Base-by-base conservation (phyloP, 2,797 vertebrate species). In the Xenops minutus region DNA sequence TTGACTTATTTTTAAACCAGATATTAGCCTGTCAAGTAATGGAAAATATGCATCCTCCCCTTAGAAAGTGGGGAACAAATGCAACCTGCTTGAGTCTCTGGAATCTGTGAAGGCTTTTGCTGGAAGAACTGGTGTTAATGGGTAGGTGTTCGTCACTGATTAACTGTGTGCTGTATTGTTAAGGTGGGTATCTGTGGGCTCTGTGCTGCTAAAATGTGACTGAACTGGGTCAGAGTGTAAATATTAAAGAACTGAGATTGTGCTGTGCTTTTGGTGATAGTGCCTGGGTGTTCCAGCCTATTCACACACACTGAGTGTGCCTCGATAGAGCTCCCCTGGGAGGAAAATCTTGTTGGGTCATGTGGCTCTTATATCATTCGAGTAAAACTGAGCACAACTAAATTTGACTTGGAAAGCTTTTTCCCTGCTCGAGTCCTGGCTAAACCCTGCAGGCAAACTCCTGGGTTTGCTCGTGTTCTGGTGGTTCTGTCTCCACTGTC, bases 191-290 rank as follows among this genome's bases (percentile, higher is more conserved):
- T 66, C 46, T 0, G 1, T 58, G 78, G 88, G 59, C 78, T 74
- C 64, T 32, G 36, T 2, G 0, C 71, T 89, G 92, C 88, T 85
- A 73, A 74, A 83, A 74, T 19, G 72, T 66, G 82, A 62, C 71
- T 79, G 61, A 88, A 39, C 56, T 63, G 82, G 78, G 72, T 74
- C 88, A 93, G 72, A 91, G 85, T 39, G 82, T 83, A 85, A 93
- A 85, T 85, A 88, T 36, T 63, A 52, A 69, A 88, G 61, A 55
- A 21, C 4, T 0, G 36, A 85, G 89, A 41, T 69, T 82, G 72
- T 87, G 51, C 64, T 0, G 2, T 73, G 13, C 63, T 95, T 83
- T 30, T 0, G 3, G 74, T 76, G 74, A 66, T 78, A 85, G 76
- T 0, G 2, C 71, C 67, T 55, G 88, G 64, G 59, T 85, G 85